Evolutionary conservation across 2,888 invertebrate genomes (phyloP).

Genomic region (Amblyjoppa proteus): DNA sequence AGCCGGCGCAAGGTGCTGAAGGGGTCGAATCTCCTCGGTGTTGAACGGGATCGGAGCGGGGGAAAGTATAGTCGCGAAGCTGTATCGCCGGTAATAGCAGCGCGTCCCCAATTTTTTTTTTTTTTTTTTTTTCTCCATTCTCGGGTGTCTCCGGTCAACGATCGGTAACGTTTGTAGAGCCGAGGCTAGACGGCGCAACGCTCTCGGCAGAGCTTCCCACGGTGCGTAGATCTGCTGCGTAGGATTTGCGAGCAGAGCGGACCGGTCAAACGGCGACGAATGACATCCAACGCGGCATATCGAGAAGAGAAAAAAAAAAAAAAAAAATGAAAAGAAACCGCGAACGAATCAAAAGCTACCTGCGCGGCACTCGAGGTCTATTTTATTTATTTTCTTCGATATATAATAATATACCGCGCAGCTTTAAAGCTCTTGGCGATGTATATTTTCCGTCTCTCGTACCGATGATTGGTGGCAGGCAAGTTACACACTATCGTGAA

Average conservation of each 20-base stretch:
- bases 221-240: conserved; percentile 74
- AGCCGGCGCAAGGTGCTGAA: conserved; percentile 77
- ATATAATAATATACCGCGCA: neutral
- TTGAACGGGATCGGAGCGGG: neutral
- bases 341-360: conserved; percentile 30
- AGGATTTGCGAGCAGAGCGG: conserved; percentile 66
- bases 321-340: conserved; percentile 31
- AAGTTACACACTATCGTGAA: conserved; percentile 48
- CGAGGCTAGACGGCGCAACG: neutral
- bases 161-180: conserved; percentile 23
- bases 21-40: conserved; percentile 70
- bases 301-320: neutral
- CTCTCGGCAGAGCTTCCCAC: conserved; percentile 78
- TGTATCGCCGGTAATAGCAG: conserved; percentile 10
- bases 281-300: conserved; percentile 36
- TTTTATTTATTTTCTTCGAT: neutral
- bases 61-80: conserved; percentile 1
- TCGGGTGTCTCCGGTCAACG: conserved; percentile 1
- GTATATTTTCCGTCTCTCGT: conserved; percentile 33
- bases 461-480: conserved; percentile 54
- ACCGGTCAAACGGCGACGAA: conserved; percentile 79
- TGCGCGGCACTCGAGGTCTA: neutral
- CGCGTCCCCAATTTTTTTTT: conserved; percentile 28
- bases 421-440: conserved; percentile 12
- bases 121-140: conserved; percentile 33